phyloP scores from a whole-genome alignment of 2,113 vertebrate species.

The Cranoglanis bouderius region DNA sequence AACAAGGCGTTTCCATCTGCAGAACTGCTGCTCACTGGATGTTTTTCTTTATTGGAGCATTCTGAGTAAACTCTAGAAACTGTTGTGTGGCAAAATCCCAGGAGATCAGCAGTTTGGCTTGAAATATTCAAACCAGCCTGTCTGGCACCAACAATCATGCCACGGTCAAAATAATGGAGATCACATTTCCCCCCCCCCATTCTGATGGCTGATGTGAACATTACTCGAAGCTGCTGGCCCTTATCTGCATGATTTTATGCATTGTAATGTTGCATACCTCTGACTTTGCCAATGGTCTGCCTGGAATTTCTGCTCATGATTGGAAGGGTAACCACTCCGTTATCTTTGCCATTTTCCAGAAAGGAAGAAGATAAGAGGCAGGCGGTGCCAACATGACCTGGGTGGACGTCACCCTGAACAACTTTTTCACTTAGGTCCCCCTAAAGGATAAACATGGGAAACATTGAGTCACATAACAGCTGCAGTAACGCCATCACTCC shows the following conservation, averaged over 20 bases:
- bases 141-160: background rate
- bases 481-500: background rate
- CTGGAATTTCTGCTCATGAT: conserved; percentile 92
- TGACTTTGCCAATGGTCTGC: conserved; percentile 93
- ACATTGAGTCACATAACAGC: background rate
- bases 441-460: conserved; percentile 63
- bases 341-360: conserved; percentile 83
- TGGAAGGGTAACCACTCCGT: conserved; percentile 85
- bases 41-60: too few species aligned
- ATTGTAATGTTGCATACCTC: conserved; percentile 74
- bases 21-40: background rate
- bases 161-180: background rate
- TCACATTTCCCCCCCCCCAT: background rate
- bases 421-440: conserved; percentile 89
- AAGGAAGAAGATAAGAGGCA: conserved; percentile 92
- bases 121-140: background rate
- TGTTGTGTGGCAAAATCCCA: background rate
- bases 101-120: background rate
- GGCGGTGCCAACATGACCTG: conserved; percentile 88
- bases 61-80: background rate
- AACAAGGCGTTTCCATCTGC: background rate
- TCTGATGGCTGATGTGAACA: background rate
- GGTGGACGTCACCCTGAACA: conserved; percentile 83
- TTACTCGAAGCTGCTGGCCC: background rate
- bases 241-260: background rate